These are phyloP conservation scores for Drosophila chauvacae DNA, from an alignment of 1,140 invertebrate species.

Conservation along the genomic window DNA sequence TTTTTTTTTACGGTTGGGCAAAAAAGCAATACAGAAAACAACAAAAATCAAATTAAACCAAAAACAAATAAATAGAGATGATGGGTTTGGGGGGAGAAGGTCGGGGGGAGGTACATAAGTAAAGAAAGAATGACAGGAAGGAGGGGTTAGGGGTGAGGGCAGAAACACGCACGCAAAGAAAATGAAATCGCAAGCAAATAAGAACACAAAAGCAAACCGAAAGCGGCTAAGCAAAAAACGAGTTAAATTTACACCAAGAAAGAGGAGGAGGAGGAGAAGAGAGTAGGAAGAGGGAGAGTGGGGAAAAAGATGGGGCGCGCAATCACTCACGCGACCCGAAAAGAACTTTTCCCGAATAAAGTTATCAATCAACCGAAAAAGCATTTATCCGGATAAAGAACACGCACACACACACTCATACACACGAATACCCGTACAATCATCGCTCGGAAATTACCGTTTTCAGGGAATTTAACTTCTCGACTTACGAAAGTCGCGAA, in stretches of 20 bases:
- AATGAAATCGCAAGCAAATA: slow-evolving; percentile 72
- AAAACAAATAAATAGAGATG: slow-evolving; percentile 37
- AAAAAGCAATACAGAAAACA: slow-evolving; percentile 22
- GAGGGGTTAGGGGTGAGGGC: not conserved
- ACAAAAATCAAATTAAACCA: slow-evolving; percentile 32
- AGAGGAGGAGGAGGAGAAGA: not conserved
- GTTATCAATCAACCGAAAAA: slow-evolving; percentile 66
- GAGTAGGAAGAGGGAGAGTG: slow-evolving; percentile 14
- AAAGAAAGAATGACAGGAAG: slow-evolving; percentile 3
- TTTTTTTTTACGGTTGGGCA: slow-evolving; percentile 21
- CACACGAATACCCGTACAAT: not conserved
- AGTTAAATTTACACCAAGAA: slow-evolving; percentile 68
- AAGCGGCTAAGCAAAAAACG: slow-evolving; percentile 55
- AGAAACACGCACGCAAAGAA: slow-evolving; percentile 44
- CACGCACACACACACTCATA: not conserved
- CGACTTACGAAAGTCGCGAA: not conserved
- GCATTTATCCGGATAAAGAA: slow-evolving; percentile 25
- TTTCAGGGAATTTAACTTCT: not conserved
- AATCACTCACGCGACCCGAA: slow-evolving; percentile 58
- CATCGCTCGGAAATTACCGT: not conserved
- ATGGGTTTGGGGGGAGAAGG: not conserved
- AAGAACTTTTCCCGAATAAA: slow-evolving; percentile 45
- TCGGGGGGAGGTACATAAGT: not conserved
- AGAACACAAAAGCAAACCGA: slow-evolving; percentile 57
- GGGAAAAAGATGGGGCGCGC: not conserved